These are phyloP conservation scores for Pocillopora meandrina DNA, from an alignment of 92 coral and sea anemone species.

Conservation along the genomic window DNA sequence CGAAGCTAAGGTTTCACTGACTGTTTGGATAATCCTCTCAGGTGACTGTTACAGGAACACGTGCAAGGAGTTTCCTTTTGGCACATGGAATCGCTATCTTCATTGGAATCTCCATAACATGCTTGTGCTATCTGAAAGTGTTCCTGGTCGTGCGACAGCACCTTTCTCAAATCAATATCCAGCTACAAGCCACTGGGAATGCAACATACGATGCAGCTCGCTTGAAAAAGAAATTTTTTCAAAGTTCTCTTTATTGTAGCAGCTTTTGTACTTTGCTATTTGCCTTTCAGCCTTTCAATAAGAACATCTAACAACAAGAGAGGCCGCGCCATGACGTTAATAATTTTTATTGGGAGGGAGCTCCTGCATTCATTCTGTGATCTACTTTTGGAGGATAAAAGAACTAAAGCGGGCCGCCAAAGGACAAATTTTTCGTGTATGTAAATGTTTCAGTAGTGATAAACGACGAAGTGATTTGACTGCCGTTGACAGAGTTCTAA, in stretches of 20 bases:
- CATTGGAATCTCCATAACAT: neutral
- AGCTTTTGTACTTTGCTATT: neutral
- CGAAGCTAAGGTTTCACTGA: neutral
- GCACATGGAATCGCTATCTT: neutral
- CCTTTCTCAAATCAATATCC: neutral
- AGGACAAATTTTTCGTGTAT: neutral
- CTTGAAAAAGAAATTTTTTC: neutral
- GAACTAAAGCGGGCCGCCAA: conserved; percentile 5
- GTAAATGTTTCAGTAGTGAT: neutral
- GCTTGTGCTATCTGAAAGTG: conserved; percentile 3
- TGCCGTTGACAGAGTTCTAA: neutral
- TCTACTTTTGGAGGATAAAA: conserved; percentile 13
- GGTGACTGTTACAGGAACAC: neutral
- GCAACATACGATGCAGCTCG: neutral
- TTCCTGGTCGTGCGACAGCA: conserved; percentile 10
- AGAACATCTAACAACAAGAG: neutral
- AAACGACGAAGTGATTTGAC: neutral
- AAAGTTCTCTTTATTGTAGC: conserved; percentile 12
- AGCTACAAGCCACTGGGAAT: neutral
- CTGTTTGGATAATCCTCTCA: neutral
- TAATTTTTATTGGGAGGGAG: neutral
- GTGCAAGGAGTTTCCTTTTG: neutral
- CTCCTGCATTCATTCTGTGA: conserved; percentile 11
- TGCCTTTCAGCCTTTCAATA: conserved; percentile 8
- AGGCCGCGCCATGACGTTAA: neutral